A percentile compares a stretch with the other conserved stretches of the same genome.
Conservation (phyloP, 1,140 invertebrate genomes). For the Drosophila funebris region DNA sequence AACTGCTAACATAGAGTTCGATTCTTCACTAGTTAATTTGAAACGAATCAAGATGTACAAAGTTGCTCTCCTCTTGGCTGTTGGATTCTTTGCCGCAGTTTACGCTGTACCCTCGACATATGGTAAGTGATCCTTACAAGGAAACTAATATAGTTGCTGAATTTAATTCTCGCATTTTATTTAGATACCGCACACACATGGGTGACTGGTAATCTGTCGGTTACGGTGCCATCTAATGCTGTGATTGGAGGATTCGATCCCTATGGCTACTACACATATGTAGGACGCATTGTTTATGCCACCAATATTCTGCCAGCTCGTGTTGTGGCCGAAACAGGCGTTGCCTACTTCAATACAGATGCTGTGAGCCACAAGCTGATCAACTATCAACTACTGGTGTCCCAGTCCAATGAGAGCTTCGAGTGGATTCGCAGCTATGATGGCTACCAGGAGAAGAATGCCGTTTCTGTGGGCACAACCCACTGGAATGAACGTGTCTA, state of each 20-base stretch:
- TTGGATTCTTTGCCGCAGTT: neutral
- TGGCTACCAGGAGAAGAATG: slow-evolving; percentile 10
- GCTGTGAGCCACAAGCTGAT: neutral
- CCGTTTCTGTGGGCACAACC: slow-evolving; percentile 32
- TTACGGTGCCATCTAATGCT: slow-evolving; percentile 1
- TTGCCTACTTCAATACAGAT: slow-evolving; percentile 22
- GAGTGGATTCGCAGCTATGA: slow-evolving; percentile 34
- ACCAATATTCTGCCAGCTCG: slow-evolving; percentile 25
- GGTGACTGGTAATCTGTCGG: slow-evolving; percentile 6
- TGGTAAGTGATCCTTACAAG: neutral
- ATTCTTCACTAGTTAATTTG: neutral
- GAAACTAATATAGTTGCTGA: neutral
- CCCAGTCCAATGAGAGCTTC: neutral
- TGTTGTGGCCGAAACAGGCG: slow-evolving; percentile 17
- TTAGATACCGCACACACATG: slow-evolving; percentile 7
- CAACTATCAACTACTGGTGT: slow-evolving; percentile 12
- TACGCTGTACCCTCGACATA: neutral
- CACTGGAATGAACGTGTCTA: slow-evolving; percentile 31
- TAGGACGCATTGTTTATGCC: slow-evolving; percentile 9
- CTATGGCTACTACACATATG: slow-evolving; percentile 28
- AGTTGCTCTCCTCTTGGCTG: neutral
- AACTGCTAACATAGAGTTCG: neutral
- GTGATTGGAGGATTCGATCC: slow-evolving; percentile 35
- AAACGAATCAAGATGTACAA: slow-evolving; percentile 8
- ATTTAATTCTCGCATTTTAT: neutral